Conservation (phyloP, 2,888 invertebrate species). For the Lampropteryx suffumata region DNA sequence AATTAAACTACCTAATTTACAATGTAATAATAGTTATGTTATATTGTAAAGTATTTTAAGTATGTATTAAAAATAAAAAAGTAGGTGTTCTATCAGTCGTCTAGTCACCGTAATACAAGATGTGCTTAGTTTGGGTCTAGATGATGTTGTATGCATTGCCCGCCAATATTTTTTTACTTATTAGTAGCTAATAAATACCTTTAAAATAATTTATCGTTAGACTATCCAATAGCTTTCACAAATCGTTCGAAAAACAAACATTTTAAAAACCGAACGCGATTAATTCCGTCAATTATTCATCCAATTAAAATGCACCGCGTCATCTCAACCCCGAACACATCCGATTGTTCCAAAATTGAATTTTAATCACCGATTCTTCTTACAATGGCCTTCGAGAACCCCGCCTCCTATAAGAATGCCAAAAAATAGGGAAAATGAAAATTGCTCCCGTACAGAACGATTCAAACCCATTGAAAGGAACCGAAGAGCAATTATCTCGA, state of each 20-base stretch:
- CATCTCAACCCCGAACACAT: conserved; percentile 64
- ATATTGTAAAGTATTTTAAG: too few species aligned
- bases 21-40: too few species aligned
- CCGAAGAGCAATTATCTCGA: conserved; percentile 77
- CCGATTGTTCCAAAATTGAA: conserved; percentile 81
- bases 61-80: too few species aligned
- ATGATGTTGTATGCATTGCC: too few species aligned
- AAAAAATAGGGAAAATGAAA: conserved; percentile 79
- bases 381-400: conserved; percentile 65
- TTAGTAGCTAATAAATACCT: too few species aligned
- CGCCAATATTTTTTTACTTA: too few species aligned
- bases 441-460: conserved; percentile 70
- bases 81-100: too few species aligned
- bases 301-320: conserved; percentile 81
- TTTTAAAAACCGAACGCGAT: conserved; percentile 37
- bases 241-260: conserved; percentile 25
- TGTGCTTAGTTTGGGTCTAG: too few species aligned
- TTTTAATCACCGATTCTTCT: conserved; percentile 80
- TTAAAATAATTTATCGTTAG: neutral
- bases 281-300: conserved; percentile 59
- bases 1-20: too few species aligned
- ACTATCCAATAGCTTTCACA: neutral
- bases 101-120: too few species aligned
- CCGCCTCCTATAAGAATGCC: conserved; percentile 59
- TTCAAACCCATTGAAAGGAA: conserved; percentile 39